Base-by-base conservation (phyloP, 2,888 invertebrate genomes). In the Elmis aenea region DNA sequence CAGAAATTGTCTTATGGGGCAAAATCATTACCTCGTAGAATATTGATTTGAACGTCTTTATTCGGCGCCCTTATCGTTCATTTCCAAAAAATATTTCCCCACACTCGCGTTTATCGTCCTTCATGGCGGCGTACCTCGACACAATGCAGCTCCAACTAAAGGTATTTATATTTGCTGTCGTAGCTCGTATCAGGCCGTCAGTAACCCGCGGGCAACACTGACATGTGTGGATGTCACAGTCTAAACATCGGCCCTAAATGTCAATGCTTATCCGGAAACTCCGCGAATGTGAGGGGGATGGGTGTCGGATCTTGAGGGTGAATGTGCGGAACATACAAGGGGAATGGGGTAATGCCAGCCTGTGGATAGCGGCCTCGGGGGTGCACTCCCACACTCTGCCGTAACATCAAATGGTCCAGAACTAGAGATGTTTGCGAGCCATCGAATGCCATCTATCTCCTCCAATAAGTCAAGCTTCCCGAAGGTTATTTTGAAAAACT, bases 181-280 rank as follows among this genome's bases (percentile, higher is more conserved):
- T 45, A 44, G 52, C 50, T 51, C 48, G 49, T 51, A 47, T 51
- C 48, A 48, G 39, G 48, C 46, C 49, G 42, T 36, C 43, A 43
- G 33, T 43, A 39, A 39, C 42, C 38, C 35, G 45, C 42, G 46
- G 46, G 48, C 46, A 45, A 45, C 46, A 42, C 38, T 47, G 44
- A 50, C 51, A 47, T 50, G 50, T 49, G 47, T 44, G 44, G 46
- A 48, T 43, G 55, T 59, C 61, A 59, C 61, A 58, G 57, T 61
- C 60, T 62, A 60, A 59, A 55, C 52, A 46, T 53, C 52, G 45
- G 50, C 54, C 56, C 54, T 57, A 62, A 62, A 62, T 61, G 61
- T 61, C 60, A 61, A 58, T 57, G 58, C 57, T 58, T 55, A 57
- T 56, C 58, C 58, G 48, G 50, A 47, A 49, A 42, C 44, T 40